phyloP scores from a whole-genome alignment of 2,113 vertebrate species.

The Todiramphus chloris region DNA sequence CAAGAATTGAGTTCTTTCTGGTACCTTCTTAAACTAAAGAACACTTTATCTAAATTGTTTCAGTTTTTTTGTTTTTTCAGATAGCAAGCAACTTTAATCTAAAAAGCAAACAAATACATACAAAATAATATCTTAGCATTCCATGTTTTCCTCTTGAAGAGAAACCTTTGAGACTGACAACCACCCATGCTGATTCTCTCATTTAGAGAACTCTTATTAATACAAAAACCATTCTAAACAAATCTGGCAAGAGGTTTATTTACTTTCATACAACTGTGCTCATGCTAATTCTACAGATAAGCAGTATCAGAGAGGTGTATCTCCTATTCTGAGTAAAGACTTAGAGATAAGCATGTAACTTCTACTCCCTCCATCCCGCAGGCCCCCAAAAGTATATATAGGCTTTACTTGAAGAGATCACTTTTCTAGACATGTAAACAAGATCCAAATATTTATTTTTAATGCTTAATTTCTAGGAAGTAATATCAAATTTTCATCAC shows the following conservation, averaged over 20 bases:
- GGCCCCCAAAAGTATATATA: background rate
- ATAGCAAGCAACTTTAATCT: background rate
- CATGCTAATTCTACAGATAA: background rate
- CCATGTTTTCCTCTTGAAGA: background rate
- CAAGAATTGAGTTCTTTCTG: background rate
- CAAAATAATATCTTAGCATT: background rate
- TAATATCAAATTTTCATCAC: background rate
- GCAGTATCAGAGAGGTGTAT: background rate
- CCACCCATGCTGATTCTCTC: background rate
- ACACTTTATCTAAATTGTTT: background rate
- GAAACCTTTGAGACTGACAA: background rate
- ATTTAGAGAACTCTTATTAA: background rate
- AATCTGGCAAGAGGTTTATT: background rate
- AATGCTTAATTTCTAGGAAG: background rate
- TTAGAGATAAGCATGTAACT: rapidly evolving
- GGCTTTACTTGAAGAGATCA: background rate
- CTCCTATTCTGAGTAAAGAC: background rate
- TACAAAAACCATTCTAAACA: background rate
- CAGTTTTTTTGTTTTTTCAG: background rate
- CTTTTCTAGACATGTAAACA: background rate
- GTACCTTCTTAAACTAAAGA: background rate
- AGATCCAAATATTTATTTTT: background rate
- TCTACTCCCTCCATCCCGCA: too few species aligned
- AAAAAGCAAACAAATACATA: background rate
- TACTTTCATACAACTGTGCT: background rate